phyloP scores from a whole-genome alignment of 2,797 vertebrate species.

The Anomalospiza imberbis region DNA sequence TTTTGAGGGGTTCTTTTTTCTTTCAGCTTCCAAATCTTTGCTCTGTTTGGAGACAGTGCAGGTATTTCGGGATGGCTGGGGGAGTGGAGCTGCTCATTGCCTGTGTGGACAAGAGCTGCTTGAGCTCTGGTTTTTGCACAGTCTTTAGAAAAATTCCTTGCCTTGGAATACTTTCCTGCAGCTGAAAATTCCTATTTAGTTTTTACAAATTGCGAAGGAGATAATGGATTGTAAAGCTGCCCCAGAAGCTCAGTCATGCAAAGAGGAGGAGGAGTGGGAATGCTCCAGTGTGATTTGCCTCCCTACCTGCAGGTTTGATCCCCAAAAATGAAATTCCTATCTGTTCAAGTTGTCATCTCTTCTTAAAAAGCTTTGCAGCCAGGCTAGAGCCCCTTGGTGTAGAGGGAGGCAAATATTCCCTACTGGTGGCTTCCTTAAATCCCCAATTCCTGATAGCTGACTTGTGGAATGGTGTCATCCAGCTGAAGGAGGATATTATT shows the following conservation, averaged over 20 bases:
- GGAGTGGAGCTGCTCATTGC: background rate
- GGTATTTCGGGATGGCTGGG: background rate
- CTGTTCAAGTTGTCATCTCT: background rate
- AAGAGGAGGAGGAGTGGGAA: background rate
- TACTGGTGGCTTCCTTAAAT: background rate
- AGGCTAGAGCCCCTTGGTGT: background rate
- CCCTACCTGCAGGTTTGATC: background rate
- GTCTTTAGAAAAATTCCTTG: background rate
- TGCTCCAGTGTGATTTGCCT: background rate
- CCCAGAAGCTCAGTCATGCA: background rate
- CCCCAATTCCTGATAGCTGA: accelerated
- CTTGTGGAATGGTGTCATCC: background rate
- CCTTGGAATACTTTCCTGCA: background rate
- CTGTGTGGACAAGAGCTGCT: too few species aligned
- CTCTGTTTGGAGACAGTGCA: background rate
- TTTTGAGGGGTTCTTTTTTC: background rate
- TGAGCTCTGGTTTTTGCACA: background rate
- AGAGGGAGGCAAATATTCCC: background rate
- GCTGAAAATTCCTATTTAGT: background rate
- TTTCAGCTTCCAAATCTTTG: background rate
- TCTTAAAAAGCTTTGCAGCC: background rate
- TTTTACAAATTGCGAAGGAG: background rate
- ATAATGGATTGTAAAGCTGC: background rate
- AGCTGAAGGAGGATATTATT: background rate
- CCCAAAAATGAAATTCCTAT: background rate